Conservation (phyloP, 2,888 invertebrate genomes). For the Linnaemya vulpina region DNA sequence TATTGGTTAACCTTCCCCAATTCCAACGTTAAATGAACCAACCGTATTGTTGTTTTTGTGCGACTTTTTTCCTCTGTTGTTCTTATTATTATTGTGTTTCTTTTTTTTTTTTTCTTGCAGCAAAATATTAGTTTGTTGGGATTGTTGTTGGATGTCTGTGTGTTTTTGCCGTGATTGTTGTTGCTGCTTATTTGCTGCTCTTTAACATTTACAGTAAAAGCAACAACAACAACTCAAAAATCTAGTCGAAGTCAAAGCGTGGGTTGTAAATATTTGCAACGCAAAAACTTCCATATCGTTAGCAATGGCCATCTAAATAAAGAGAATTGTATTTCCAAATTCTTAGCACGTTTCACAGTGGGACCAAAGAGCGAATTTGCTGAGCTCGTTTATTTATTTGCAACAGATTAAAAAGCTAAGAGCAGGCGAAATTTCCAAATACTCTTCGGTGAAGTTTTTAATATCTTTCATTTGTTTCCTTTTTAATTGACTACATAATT, state of each 20-base stretch:
- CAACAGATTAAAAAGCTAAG: no score
- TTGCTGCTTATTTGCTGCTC: conserved; percentile 61
- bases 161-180: conserved; percentile 6
- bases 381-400: no score
- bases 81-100: background rate
- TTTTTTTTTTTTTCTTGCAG: background rate
- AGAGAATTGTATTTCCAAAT: conserved; percentile 41
- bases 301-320: conserved; percentile 37
- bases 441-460: no score
- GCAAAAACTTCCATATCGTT: conserved; percentile 37
- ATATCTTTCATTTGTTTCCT: no score
- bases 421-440: no score
- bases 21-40: conserved; percentile 27
- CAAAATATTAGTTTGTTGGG: conserved; percentile 37
- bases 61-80: background rate
- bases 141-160: conserved; percentile 23
- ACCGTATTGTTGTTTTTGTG: conserved; percentile 32
- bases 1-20: conserved; percentile 6
- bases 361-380: background rate
- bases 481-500: no score
- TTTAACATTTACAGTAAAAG: conserved; percentile 56
- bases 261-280: conserved; percentile 66
- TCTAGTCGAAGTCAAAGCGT: conserved; percentile 63
- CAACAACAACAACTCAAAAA: conserved; percentile 35
- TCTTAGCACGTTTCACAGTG: conserved; percentile 30